Evolutionary conservation across 2,888 invertebrate genomes (phyloP).

Genomic region (Andrena chrysosceles): DNA sequence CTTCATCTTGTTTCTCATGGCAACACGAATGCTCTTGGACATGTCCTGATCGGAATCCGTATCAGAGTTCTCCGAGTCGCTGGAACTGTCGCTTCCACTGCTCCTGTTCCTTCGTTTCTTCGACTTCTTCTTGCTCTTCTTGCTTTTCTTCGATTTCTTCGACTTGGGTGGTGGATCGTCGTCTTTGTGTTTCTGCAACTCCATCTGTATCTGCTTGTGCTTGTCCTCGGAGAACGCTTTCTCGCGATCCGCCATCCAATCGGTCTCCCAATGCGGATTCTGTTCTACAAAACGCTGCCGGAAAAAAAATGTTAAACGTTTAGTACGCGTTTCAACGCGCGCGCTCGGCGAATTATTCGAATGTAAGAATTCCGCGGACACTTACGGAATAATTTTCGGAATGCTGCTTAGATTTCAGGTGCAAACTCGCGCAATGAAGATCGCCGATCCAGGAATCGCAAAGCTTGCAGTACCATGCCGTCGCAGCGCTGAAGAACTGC

Average conservation of each 20-base stretch:
- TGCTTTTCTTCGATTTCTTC: constrained; percentile 88
- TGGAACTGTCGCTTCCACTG: constrained; percentile 81
- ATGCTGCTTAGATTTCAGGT: constrained; percentile 92
- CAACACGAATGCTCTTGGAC: constrained; percentile 88
- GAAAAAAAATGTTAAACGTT: background rate
- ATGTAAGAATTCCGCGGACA: constrained; percentile 60
- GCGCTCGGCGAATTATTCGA: background rate
- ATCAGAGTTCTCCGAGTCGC: constrained; percentile 84
- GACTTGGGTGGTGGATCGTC: constrained; percentile 85
- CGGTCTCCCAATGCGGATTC: constrained; percentile 95
- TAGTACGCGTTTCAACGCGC: background rate
- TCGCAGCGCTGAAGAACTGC: constrained; percentile 94
- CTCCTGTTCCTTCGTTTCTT: constrained; percentile 86
- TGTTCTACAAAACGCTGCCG: constrained; percentile 92
- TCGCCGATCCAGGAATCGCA: constrained; percentile 96
- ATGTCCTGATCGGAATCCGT: constrained; percentile 85
- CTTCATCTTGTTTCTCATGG: constrained; percentile 88
- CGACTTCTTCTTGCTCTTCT: constrained; percentile 85
- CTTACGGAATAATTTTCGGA: constrained; percentile 93
- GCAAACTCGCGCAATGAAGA: constrained; percentile 94
- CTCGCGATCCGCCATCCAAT: constrained; percentile 94
- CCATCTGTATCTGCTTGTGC: constrained; percentile 83
- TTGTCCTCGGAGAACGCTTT: constrained; percentile 86
- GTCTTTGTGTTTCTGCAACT: constrained; percentile 87
- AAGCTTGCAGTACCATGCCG: constrained; percentile 95